These are phyloP conservation scores for Drosophila pseudotalamancana DNA, from an alignment of 2,888 invertebrate species.

Conservation along the genomic window DNA sequence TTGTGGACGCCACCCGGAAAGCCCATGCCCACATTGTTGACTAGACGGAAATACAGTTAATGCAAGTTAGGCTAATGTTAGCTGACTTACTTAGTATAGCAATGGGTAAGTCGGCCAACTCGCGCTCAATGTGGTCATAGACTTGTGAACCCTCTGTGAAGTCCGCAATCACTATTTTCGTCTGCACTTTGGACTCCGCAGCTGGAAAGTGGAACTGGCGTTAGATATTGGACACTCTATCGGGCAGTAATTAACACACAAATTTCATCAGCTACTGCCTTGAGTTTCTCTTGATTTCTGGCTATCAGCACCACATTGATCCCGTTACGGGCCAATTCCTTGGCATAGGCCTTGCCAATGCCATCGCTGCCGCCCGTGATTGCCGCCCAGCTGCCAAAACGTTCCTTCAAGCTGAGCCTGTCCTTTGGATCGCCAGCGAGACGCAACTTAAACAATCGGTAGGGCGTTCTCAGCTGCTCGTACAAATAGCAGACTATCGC, in stretches of 20 bases:
- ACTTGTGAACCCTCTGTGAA: slow-evolving; percentile 90
- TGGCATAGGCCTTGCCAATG: slow-evolving; percentile 93
- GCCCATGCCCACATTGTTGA: slow-evolving; percentile 87
- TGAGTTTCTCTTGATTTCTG: slow-evolving; percentile 89
- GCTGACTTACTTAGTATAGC: slow-evolving; percentile 90
- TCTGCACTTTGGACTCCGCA: slow-evolving; percentile 86
- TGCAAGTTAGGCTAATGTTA: not conserved
- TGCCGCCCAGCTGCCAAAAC: slow-evolving; percentile 94
- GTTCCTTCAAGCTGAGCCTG: slow-evolving; percentile 86
- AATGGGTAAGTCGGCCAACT: slow-evolving; percentile 89
- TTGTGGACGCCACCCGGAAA: slow-evolving; percentile 91
- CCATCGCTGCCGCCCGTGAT: slow-evolving; percentile 96
- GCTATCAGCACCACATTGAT: slow-evolving; percentile 92
- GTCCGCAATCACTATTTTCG: slow-evolving; percentile 90
- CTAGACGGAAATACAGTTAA: slow-evolving; percentile 84
- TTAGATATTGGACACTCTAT: not conserved
- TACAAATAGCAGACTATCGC: slow-evolving; percentile 85
- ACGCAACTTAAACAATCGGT: slow-evolving; percentile 84
- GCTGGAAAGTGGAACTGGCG: slow-evolving; percentile 81
- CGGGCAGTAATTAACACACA: slow-evolving; percentile 85
- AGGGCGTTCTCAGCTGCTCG: slow-evolving; percentile 87
- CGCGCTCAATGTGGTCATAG: slow-evolving; percentile 88
- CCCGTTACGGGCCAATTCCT: slow-evolving; percentile 90
- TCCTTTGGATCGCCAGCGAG: slow-evolving; percentile 86
- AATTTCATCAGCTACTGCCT: slow-evolving; percentile 89